Percentiles rank a stretch among this genome's conserved stretches.
These are phyloP conservation scores for Ooceraea biroi DNA, from an alignment of 1,140 invertebrate species.

Conservation along the genomic window DNA sequence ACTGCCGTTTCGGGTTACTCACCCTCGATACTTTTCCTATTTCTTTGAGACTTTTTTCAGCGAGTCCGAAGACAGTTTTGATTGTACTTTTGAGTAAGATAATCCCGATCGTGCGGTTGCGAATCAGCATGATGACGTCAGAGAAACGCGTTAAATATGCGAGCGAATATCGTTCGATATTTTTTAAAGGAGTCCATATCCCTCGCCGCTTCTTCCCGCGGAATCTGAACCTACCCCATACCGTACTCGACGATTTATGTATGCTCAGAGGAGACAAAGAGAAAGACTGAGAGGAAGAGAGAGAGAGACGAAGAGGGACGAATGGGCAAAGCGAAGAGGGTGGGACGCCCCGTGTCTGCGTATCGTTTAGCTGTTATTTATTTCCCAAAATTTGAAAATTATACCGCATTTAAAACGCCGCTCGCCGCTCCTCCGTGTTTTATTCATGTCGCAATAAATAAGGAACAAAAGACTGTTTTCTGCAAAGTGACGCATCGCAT, in stretches of 20 bases:
- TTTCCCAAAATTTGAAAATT: conserved; percentile 86
- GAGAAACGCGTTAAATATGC: conserved; percentile 6
- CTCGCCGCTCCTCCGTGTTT: conserved; percentile 78
- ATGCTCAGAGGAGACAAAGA: conserved; percentile 65
- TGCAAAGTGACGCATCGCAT: conserved; percentile 75
- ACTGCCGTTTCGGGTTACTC: conserved; percentile 10
- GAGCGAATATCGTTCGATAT: conserved; percentile 22
- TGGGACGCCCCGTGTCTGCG: conserved; percentile 79
- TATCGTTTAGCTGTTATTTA: conserved; percentile 86
- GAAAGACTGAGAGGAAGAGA: not conserved
- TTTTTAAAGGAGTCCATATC: conserved; percentile 42
- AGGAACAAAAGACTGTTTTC: conserved; percentile 82
- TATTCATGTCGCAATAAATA: conserved; percentile 86
- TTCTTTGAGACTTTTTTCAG: not conserved
- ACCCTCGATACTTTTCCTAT: not conserved
- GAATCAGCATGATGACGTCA: too few relatives aligned
- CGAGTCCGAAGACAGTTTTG: not conserved
- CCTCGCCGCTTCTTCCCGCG: conserved; percentile 40
- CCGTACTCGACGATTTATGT: conserved; percentile 79
- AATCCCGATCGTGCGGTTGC: too few relatives aligned
- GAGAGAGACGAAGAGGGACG: conserved; percentile 8
- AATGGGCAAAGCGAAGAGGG: conserved; percentile 63
- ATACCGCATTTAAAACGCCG: conserved; percentile 85
- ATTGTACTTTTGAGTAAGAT: not conserved
- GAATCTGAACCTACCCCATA: conserved; percentile 61